These are phyloP conservation scores for Micoletzkya japonica DNA, from an alignment of 2,888 invertebrate species.

Conservation along the genomic window DNA sequence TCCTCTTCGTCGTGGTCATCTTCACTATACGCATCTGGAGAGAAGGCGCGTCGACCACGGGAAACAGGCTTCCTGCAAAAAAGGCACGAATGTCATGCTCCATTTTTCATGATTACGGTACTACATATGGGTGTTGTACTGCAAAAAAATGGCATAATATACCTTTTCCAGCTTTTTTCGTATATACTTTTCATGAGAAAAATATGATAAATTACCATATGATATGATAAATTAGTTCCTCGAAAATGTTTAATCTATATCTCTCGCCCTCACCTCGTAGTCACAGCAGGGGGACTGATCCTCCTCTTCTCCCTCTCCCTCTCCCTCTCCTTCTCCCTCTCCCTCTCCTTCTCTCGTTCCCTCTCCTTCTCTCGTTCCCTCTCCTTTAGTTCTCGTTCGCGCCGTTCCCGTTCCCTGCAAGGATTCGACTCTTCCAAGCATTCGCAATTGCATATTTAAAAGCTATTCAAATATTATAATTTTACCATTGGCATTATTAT, in stretches of 20 bases:
- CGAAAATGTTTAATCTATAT: not conserved
- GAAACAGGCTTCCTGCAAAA: too few species aligned
- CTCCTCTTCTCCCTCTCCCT: conserved; percentile 17
- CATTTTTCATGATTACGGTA: not conserved
- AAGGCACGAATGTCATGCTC: too few species aligned
- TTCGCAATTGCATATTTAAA: too few species aligned
- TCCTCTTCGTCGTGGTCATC: not conserved
- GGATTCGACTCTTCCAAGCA: too few species aligned
- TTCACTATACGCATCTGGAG: conserved; percentile 14
- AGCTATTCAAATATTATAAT: too few species aligned
- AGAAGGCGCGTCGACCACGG: conserved; percentile 22
- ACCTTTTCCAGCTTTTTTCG: too few species aligned
- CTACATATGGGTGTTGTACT: too few species aligned
- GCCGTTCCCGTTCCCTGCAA: not conserved
- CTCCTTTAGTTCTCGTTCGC: conserved; percentile 6
- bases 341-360: conserved; percentile 20
- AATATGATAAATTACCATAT: too few species aligned
- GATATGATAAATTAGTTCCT: not conserved
- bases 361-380: conserved; percentile 20
- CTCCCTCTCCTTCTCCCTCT: conserved; percentile 18
- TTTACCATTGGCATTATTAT: too few species aligned
- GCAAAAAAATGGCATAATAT: not conserved
- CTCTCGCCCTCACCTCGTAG: not conserved
- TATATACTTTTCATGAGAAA: too few species aligned
- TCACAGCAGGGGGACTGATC: too few species aligned